Conservation (phyloP, 37 sponge, comb jelly and placozoan species). For the Axinella damicornis region DNA sequence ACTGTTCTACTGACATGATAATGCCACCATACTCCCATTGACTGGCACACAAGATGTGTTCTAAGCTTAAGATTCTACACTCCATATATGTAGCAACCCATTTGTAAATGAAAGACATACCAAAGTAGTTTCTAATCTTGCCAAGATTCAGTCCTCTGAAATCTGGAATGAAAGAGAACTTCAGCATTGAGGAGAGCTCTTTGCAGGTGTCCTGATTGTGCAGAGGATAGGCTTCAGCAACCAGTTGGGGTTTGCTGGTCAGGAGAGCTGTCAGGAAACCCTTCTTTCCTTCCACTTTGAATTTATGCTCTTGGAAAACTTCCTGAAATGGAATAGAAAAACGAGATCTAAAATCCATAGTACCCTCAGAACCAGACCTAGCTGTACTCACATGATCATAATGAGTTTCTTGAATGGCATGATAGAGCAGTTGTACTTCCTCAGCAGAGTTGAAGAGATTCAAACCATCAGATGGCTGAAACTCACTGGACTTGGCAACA, state of each 20-base stretch:
- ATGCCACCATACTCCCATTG: too few species aligned
- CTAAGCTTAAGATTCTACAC: too few species aligned
- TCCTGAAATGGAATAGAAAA: conserved; percentile 14
- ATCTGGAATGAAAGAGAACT: conserved; percentile 39
- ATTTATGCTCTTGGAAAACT: conserved; percentile 6
- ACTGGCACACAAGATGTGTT: too few species aligned
- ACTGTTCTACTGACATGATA: too few species aligned
- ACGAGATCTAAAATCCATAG: too few species aligned
- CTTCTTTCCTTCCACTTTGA: conserved; percentile 27
- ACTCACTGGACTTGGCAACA: conserved; percentile 9
- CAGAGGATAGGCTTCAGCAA: conserved; percentile 55
- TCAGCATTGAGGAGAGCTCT: conserved; percentile 25
- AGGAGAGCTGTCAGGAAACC: conserved; percentile 53
- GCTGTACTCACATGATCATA: conserved; percentile 57
- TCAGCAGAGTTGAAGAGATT: conserved; percentile 66
- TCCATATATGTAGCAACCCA: not conserved
- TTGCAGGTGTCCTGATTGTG: conserved; percentile 30
- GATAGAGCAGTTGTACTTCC: conserved; percentile 40
- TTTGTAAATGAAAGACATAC: conserved; percentile 17
- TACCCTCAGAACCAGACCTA: too few species aligned
- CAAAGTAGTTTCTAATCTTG: conserved; percentile 73
- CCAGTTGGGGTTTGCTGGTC: conserved; percentile 18
- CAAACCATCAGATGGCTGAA: conserved; percentile 18
- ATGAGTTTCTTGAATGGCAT: conserved; percentile 27
- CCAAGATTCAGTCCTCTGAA: conserved; percentile 31